Base-by-base conservation (phyloP, 2,888 invertebrate species). In the Cataglyphis albicans region DNA sequence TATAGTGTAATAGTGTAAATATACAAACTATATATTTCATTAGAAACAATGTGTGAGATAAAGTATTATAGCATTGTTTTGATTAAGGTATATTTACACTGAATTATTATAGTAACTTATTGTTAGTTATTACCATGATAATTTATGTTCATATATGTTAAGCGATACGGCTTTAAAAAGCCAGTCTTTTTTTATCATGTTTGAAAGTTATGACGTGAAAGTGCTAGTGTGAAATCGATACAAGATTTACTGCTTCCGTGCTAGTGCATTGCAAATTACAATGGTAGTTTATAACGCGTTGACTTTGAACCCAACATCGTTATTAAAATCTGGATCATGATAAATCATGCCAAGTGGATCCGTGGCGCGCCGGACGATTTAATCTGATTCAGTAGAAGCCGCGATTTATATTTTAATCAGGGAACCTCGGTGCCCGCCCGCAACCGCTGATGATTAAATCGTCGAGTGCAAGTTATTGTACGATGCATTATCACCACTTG, bases 381-480 rank as follows among this genome's bases (percentile, higher is more conserved):
- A 89, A 89, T 87, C 84, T 80, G 89, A 88, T 88, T 72, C 81
- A 59, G 52, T 81, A 82, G 86, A 80, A 84, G 64, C 65, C 52
- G 82, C 88, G 89, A 91, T 91, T 91, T 91, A 90, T 90, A 91
- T 89, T 91, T 91, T 91, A 91, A 91, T 91, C 89, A 88, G 87
- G 64, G 84, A 65, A 81, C 82, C 76, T 81, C 78, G 35, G 74
- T 61, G 55, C 82, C 86, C 74, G 44, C 61, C 68, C 61, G 73
- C 48, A 48, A 35, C 76, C 70, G 64, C 63, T 74, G 29, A 63
- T 86, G 88, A 90, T 90, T 90, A 90, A 90, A 90, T 91, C 86
- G 76, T 48, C 29, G 38, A 35, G 72, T 55, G 82, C 68, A 82
- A 89, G 87, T 88, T 90, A 89, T 87, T 85, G 83, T 88, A 81